phyloP scores from a whole-genome alignment of 2,113 vertebrate species.

The Psilopsiagon aymara region DNA sequence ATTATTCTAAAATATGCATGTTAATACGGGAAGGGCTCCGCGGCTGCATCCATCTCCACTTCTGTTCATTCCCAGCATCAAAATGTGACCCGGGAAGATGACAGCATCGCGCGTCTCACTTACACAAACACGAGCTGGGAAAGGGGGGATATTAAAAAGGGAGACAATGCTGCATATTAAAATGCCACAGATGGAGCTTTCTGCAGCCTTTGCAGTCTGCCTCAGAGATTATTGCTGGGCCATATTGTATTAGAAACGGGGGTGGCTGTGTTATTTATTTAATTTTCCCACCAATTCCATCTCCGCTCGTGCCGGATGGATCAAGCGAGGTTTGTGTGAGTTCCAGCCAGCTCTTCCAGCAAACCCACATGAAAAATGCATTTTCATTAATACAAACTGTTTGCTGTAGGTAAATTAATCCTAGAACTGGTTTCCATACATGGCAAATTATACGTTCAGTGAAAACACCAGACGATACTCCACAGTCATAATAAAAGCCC shows the following conservation, averaged over 20 bases:
- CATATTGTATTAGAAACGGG: conserved; percentile 62
- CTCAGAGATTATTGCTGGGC: conserved; percentile 45
- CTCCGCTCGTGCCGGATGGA: conserved; percentile 67
- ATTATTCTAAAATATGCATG: conserved; percentile 68
- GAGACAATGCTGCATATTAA: conserved; percentile 69
- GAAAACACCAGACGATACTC: background rate
- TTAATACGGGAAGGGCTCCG: conserved; percentile 46
- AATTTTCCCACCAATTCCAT: conserved; percentile 66
- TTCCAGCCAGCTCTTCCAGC: conserved; percentile 40
- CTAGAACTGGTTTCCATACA: conserved; percentile 71
- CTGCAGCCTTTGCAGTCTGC: conserved; percentile 33
- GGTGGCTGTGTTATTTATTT: conserved; percentile 68
- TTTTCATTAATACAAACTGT: conserved; percentile 78
- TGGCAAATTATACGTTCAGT: conserved; percentile 55
- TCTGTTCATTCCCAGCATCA: conserved; percentile 22
- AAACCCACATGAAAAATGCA: conserved; percentile 61
- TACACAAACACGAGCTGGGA: conserved; percentile 14
- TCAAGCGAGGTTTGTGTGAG: conserved; percentile 70
- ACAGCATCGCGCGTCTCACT: conserved; percentile 43
- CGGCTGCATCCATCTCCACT: conserved; percentile 49
- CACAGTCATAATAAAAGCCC: background rate
- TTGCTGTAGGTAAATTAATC: conserved; percentile 79
- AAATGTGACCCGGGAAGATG: conserved; percentile 50
- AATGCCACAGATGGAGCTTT: conserved; percentile 53
- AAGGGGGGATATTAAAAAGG: conserved; percentile 20